These are phyloP conservation scores for Drosophila neotestacea DNA, from an alignment of 2,888 invertebrate species.

Conservation along the genomic window DNA sequence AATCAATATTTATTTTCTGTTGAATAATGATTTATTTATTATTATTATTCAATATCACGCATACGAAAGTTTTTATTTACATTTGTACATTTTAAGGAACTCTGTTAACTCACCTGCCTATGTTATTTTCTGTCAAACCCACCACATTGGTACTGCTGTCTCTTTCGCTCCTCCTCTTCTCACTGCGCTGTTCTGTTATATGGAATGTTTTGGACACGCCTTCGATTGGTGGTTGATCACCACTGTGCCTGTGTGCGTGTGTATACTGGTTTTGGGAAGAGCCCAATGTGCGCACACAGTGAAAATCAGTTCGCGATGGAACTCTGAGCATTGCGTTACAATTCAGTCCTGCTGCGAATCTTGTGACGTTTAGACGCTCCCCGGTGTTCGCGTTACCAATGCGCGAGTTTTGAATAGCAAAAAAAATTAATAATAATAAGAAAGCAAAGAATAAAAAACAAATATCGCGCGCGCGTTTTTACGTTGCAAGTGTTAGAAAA, in stretches of 20 bases:
- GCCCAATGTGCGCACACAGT: conserved; percentile 50
- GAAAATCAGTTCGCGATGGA: conserved; percentile 64
- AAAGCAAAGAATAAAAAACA: conserved; percentile 1
- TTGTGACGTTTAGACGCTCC: conserved; percentile 84
- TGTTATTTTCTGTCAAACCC: conserved; percentile 38
- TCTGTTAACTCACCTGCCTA: conserved; percentile 36
- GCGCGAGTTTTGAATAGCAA: conserved; percentile 56
- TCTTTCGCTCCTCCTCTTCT: conserved; percentile 2
- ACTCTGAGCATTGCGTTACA: conserved; percentile 64
- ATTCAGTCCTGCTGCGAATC: conserved; percentile 86
- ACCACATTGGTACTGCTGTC: conserved; percentile 33
- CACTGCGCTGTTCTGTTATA: conserved; percentile 10
- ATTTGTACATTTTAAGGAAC: background rate
- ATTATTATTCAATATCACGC: background rate
- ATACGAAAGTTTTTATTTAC: background rate
- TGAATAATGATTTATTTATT: background rate
- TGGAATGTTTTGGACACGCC: conserved; percentile 46
- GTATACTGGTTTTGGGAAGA: conserved; percentile 48
- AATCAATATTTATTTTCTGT: background rate
- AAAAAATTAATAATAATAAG: conserved; percentile 4
- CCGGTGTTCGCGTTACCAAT: conserved; percentile 69
- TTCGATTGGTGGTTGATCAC: conserved; percentile 57
- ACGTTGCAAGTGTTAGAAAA: conserved; percentile 27
- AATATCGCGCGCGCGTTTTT: conserved; percentile 31
- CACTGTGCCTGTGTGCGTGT: conserved; percentile 11